Evolutionary conservation across 1,140 invertebrate species (phyloP), one percentile per base, ranked within the genome.

Genomic region (Macrocentrus cingulum): DNA sequence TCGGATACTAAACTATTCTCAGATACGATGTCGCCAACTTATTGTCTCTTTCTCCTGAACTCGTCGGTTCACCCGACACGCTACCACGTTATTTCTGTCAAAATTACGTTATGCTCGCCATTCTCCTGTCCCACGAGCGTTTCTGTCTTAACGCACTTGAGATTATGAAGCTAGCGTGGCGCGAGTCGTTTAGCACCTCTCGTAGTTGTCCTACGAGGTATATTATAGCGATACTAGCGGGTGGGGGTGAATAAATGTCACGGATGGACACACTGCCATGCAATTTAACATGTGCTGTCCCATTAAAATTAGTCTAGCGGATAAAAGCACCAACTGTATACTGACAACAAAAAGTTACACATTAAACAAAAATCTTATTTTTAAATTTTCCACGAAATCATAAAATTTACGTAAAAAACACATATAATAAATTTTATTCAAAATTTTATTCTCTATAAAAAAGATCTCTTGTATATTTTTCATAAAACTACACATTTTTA

Each of bases 81-180:
- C 13, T 53, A 53, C 54, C 54, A 45, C 54, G 72, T 78, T 78
- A 77, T 78, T 78, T 78, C 70, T 69, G 75, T 78, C 74, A 78
- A 78, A 78, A 76, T 70, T 73, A 66, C 70, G 62, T 75, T 75
- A 70, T 67, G 65, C 66, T 56, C 61, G 64, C 61, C 60, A 59
- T 68, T 68, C 65, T 57, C 46, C 55, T 51, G 48, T 54, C 56
- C 66, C 60, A n/a, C n/a, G n/a, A n/a, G 59, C 48, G 55, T 63
- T 32, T 32, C 13, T 8, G n/a, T 51, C 32, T 51, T 51, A 16
- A 16, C 32, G 18, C 15, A 8, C 3, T 39, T 15, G 36, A 4
- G 3, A 15, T 39, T 39, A 39, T 39, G 15, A 4, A 9, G 4
- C 25, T 29, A 29, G 46, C 46, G 29, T 49, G 7, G 34, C 45